Percentiles rank a stretch among this genome's conserved stretches.
phyloP scores from a whole-genome alignment of 2,888 invertebrate genomes.

The Drosophila paramelanica region DNA sequence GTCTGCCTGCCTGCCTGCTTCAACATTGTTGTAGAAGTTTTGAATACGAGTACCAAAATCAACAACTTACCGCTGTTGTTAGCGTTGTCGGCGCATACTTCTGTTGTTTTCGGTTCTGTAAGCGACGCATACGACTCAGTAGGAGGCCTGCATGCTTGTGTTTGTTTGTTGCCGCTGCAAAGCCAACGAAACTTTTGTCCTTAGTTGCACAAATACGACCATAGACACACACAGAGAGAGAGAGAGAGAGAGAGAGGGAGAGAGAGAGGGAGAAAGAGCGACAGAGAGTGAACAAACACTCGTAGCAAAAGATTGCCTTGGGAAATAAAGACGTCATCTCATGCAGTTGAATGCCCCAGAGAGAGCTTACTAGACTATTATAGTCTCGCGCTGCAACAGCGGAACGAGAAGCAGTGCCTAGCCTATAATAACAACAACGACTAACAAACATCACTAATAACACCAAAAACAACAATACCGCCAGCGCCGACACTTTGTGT shows the following conservation, averaged over 20 bases:
- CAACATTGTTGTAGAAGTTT: constrained; percentile 55
- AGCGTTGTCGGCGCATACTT: constrained; percentile 37
- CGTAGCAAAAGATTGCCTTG: constrained; percentile 76
- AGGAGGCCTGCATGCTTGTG: constrained; percentile 46
- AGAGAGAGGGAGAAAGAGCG: constrained; percentile 34
- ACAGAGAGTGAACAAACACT: constrained; percentile 69
- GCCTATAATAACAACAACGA: constrained; percentile 36
- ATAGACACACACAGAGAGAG: constrained; percentile 33
- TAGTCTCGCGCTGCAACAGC: constrained; percentile 54
- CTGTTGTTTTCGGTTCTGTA: constrained; percentile 41
- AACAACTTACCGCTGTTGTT: constrained; percentile 70
- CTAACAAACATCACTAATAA: constrained; percentile 68
- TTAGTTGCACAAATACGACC: constrained; percentile 71
- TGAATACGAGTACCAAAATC: constrained; percentile 79
- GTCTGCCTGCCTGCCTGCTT: constrained; percentile 15
- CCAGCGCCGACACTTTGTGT: constrained; percentile 25
- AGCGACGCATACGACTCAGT: constrained; percentile 39
- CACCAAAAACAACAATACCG: constrained; percentile 68
- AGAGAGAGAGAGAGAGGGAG: constrained; percentile 19
- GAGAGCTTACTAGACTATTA: constrained; percentile 82
- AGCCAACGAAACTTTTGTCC: constrained; percentile 80
- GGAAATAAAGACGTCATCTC: constrained; percentile 81
- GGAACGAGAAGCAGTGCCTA: constrained; percentile 57
- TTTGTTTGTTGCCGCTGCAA: constrained; percentile 76
- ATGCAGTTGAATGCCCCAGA: constrained; percentile 77